A percentile compares a stretch with the other conserved stretches of the same genome.
phyloP scores from a whole-genome alignment of 2,888 invertebrate genomes.

The Barypeithes pellucidus region DNA sequence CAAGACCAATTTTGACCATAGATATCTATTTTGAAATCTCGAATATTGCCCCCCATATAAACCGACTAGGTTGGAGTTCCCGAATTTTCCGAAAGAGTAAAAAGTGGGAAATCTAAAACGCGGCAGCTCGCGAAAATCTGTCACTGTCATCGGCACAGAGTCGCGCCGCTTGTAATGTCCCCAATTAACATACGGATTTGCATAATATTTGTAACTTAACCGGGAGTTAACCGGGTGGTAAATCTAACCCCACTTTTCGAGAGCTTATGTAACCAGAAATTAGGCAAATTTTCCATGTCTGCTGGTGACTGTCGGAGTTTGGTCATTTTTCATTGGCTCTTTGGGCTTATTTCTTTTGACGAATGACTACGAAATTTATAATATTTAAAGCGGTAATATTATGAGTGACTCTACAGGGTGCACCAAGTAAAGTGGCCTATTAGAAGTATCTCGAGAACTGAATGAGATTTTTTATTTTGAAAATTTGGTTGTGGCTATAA shows the following conservation, averaged over 20 bases:
- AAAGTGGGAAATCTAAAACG: slow-evolving; percentile 47
- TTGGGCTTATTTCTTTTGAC: slow-evolving; percentile 11
- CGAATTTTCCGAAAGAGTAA: slow-evolving; percentile 51
- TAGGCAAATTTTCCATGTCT: slow-evolving; percentile 54
- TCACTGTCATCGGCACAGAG: slow-evolving; percentile 53
- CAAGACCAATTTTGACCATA: no score
- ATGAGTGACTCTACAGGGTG: no score
- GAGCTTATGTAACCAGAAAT: slow-evolving; percentile 52
- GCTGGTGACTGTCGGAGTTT: slow-evolving; percentile 44
- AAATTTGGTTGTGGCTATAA: no score
- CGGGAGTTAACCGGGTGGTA: slow-evolving; percentile 49
- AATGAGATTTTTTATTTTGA: no score
- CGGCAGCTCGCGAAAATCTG: slow-evolving; percentile 49
- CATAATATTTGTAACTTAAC: slow-evolving; percentile 63
- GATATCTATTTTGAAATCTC: background rate
- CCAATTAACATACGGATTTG: slow-evolving; percentile 67
- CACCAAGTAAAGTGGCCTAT: no score
- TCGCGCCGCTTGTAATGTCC: slow-evolving; percentile 62
- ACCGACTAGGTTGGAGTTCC: slow-evolving; percentile 17
- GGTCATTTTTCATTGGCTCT: slow-evolving; percentile 49
- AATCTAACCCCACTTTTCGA: slow-evolving; percentile 31
- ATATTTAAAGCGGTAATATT: no score
- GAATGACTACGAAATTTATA: no score
- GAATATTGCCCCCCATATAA: slow-evolving; percentile 5
- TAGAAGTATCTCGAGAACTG: no score